Evolutionary conservation across 30 jellyfish, hydroid and myxozoan genomes (phyloP), one percentile per base, ranked within the genome.

Genomic region (Aurelia sp.): DNA sequence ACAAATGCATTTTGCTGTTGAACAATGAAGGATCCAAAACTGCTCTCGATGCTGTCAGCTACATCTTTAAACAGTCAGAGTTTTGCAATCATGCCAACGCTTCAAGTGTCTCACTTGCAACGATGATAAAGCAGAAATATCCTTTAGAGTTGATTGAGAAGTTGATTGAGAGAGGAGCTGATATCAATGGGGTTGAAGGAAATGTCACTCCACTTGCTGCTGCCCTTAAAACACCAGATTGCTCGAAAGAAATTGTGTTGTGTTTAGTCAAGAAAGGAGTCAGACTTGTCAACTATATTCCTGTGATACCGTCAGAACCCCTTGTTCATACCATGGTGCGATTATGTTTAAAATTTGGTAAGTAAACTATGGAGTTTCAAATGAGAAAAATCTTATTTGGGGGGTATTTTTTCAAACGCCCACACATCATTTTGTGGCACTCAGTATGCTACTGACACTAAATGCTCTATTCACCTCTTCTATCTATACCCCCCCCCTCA

Each of bases 111-210:
- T 22, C 53, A 37, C 55, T 78, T 47, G 71, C 51, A 23, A 40
- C 0, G 31, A 23, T 78, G 72, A 62, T 78, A 31, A 67, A 62
- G 47, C 52, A 78, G 12, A 53, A 37, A 6, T 69, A 57, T 3
- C 35, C 81, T 0, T 21, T 41, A 2, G 71, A 62, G n/a, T 7
- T 78, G 57, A 51, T 78, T 12, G 50, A 44, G 37, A n/a, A 66
- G 44, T 78, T 78, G 18, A 47, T 78, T 10, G 73, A 52, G 18
- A 53, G 59, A 58, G 48, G 70, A 13, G 72, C 67, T 10, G 79
- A 63, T 19, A 21, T n/a, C 1, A 18, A 58, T 15, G 31, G 37
- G 23, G 66, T 30, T 9, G n/a, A 40, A 13, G 78, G 79, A 33
- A 52, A n/a, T 16, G 8, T 44, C 55, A 21, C 69, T 18, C 69